Evolutionary conservation across 1,140 invertebrate genomes (phyloP).

Genomic region (Drosophila neocordata): DNA sequence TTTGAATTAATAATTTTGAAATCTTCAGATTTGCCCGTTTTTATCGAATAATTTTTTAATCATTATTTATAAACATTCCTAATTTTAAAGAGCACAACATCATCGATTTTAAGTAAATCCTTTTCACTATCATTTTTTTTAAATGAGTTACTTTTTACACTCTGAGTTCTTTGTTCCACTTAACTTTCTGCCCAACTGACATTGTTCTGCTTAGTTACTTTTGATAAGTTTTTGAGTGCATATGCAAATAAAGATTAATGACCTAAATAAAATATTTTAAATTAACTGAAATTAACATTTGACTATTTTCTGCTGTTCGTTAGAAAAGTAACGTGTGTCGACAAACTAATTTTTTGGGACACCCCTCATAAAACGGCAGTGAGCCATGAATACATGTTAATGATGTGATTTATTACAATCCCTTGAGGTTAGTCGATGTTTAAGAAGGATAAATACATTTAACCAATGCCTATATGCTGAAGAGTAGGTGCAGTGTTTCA

Average conservation of each 20-base stretch:
- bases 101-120: too few relatives aligned
- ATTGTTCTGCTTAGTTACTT: constrained; percentile 62
- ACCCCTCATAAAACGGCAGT: constrained; percentile 58
- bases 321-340: constrained; percentile 41
- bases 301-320: constrained; percentile 13
- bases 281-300: constrained; percentile 14
- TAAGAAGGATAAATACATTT: constrained; percentile 5
- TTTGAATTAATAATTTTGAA: neutral
- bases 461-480: neutral
- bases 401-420: constrained; percentile 74
- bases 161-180: too few relatives aligned
- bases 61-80: too few relatives aligned
- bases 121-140: too few relatives aligned
- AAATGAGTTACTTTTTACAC: too few relatives aligned
- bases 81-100: too few relatives aligned
- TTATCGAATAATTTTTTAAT: too few relatives aligned
- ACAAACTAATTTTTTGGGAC: constrained; percentile 55
- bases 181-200: constrained; percentile 25
- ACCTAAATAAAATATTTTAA: constrained; percentile 45
- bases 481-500: constrained; percentile 64
- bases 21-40: neutral
- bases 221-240: constrained; percentile 61
- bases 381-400: constrained; percentile 60
- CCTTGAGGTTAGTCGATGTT: constrained; percentile 28
- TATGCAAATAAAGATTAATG: constrained; percentile 67